Percentiles rank a stretch among this genome's conserved stretches.
These are phyloP conservation scores for Rhizomys pruinosus DNA, from an alignment of 2,113 vertebrate species.

Conservation along the genomic window DNA sequence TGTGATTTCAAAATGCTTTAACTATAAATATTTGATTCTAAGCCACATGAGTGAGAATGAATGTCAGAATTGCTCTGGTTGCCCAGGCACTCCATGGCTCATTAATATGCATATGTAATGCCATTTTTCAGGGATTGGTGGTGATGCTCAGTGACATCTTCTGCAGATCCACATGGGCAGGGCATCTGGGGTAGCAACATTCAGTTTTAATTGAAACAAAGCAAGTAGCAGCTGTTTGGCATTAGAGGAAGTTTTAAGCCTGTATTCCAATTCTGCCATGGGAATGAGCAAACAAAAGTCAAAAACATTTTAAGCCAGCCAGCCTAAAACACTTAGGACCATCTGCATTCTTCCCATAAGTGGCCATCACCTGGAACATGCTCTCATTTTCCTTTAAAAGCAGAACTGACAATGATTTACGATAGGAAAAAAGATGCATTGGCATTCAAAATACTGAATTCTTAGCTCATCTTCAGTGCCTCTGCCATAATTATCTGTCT, in stretches of 20 bases:
- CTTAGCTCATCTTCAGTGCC: conserved; percentile 38
- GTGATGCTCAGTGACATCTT: conserved; percentile 55
- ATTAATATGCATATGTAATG: conserved; percentile 7
- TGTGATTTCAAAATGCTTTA: conserved; percentile 16
- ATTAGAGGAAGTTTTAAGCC: conserved; percentile 70
- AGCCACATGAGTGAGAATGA: background rate
- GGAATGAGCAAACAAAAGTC: conserved; percentile 54
- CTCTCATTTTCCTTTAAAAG: conserved; percentile 57
- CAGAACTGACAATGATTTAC: conserved; percentile 30
- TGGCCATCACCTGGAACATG: conserved; percentile 11
- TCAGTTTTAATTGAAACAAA: conserved; percentile 74
- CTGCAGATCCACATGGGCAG: background rate
- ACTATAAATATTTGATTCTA: conserved; percentile 52
- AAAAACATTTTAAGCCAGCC: conserved; percentile 58
- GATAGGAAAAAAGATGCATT: conserved; percentile 36
- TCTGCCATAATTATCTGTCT: conserved; percentile 53
- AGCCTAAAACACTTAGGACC: conserved; percentile 29
- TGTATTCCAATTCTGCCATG: conserved; percentile 41
- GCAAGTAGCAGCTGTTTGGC: conserved; percentile 70
- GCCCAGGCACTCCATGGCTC: background rate
- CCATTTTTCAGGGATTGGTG: background rate
- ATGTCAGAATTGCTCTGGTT: background rate
- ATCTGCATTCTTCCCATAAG: conserved; percentile 33
- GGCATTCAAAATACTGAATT: background rate
- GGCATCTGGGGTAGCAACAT: conserved; percentile 52